Evolutionary conservation across 2,888 invertebrate species (phyloP).

Genomic region (Labia minor): DNA sequence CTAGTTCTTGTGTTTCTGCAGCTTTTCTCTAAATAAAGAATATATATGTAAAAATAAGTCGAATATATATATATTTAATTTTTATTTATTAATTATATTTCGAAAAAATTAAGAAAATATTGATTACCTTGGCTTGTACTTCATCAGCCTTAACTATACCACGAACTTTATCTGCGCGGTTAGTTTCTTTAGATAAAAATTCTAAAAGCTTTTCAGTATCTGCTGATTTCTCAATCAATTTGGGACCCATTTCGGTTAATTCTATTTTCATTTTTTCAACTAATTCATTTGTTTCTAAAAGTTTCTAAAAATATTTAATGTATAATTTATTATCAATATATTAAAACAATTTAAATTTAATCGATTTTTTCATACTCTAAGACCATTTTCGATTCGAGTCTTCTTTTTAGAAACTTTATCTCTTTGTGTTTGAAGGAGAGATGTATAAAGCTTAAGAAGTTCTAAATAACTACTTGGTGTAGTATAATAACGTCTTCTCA

Average conservation of each 20-base stretch:
- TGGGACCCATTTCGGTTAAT: slow-evolving; percentile 67
- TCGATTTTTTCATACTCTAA: slow-evolving; percentile 49
- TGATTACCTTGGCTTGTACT: slow-evolving; percentile 59
- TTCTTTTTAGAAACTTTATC: slow-evolving; percentile 53
- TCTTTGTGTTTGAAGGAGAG: slow-evolving; percentile 56
- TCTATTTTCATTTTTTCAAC: slow-evolving; percentile 80
- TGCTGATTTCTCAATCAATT: slow-evolving; percentile 62
- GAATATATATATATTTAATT: too few species aligned
- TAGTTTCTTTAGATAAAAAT: slow-evolving; percentile 66
- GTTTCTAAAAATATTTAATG: slow-evolving; percentile 43
- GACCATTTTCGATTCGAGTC: slow-evolving; percentile 62
- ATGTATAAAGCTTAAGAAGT: slow-evolving; percentile 65
- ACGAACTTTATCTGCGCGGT: slow-evolving; percentile 69
- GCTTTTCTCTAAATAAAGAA: slow-evolving; percentile 58
- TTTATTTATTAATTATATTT: slow-evolving; percentile 17
- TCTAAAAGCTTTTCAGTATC: slow-evolving; percentile 65
- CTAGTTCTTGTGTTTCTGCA: slow-evolving; percentile 67
- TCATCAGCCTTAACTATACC: slow-evolving; percentile 72
- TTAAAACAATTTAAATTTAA: too few species aligned
- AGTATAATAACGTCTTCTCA: slow-evolving; percentile 77
- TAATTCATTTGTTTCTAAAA: slow-evolving; percentile 67
- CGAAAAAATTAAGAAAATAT: background rate
- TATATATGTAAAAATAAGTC: too few species aligned
- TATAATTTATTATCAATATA: background rate
- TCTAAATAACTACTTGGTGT: slow-evolving; percentile 87